Percentiles rank a stretch among this genome's conserved stretches.
phyloP scores from a whole-genome alignment of 2,797 vertebrate genomes.

The Champsocephalus esox region DNA sequence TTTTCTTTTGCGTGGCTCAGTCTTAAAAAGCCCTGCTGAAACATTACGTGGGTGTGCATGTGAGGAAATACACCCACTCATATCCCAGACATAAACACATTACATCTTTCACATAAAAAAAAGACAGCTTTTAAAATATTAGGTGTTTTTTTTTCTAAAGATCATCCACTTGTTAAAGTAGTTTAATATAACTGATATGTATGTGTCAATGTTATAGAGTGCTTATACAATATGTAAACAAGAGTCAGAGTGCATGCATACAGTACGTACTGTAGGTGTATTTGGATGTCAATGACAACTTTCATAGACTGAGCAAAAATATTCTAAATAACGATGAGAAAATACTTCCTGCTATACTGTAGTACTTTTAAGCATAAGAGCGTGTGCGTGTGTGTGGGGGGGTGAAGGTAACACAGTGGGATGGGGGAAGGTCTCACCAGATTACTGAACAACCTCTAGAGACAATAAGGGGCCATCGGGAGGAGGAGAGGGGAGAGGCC shows the following conservation, averaged over 20 bases:
- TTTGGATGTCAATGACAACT: constrained; percentile 57
- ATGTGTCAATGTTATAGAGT: neutral
- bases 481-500: constrained; percentile 73
- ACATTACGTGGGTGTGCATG: constrained; percentile 34
- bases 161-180: constrained; percentile 11
- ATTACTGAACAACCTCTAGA: constrained; percentile 70
- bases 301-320: constrained; percentile 29
- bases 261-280: constrained; percentile 34
- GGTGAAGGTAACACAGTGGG: constrained; percentile 61
- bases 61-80: constrained; percentile 28
- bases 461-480: constrained; percentile 69
- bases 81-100: constrained; percentile 22
- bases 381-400: constrained; percentile 39
- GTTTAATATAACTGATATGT: constrained; percentile 25
- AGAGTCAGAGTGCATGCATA: constrained; percentile 4
- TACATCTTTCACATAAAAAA: neutral
- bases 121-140: constrained; percentile 3
- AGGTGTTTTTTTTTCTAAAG: constrained; percentile 8
- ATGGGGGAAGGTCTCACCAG: constrained; percentile 61
- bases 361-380: constrained; percentile 48
- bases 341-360: constrained; percentile 39
- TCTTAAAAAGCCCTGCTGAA: constrained; percentile 22
- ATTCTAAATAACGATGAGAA: constrained; percentile 43
- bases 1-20: constrained; percentile 31
- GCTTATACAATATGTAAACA: constrained; percentile 12